Base-by-base conservation (phyloP, 2,888 invertebrate species). In the Pterostichus niger region DNA sequence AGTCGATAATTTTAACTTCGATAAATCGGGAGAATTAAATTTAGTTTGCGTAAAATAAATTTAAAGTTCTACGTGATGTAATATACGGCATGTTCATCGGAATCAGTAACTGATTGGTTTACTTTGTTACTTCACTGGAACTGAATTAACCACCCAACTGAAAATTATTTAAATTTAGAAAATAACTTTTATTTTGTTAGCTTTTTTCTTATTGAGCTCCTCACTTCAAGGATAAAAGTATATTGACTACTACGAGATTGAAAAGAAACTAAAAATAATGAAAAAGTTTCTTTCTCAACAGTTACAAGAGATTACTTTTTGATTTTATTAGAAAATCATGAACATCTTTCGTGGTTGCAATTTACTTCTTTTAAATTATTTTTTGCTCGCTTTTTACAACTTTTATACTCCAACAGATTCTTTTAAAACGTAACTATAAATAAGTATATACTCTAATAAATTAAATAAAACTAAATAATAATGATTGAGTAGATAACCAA, bases 11-110 rank as follows among this genome's bases (percentile, higher is more conserved):
- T 59, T 59, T 5, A 59, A 59, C 59, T 59, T 64, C 0, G 35
- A 61, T 61, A 2, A n/a, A 17, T 17, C 17, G 4, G 7, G 11
- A 11, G 31, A 64, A 35, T 71, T 13, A 44, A 71, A 71, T 13
- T 44, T 44, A 9, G n/a, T 71, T 64, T 40, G 7, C 11, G 33
- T 17, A 13, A 40, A 40, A 68, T 68, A 44, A 68, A 71, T 15
- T 44, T 71, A 64, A 64, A 40, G 33, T 40, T 64, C 35, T 56
- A 0, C 17, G 15, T 56, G 56, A 6, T 64, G 35, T 33, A 64
- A 40, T 35, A 64, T 64, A 64, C 40, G 40, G 9, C 40, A 40
- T 35, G 4, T 13, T 64, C 64, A 33, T 6, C n/a, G 40, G 13
- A 64, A 35, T 64, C 64, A 33, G 33, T 31, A 24, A 59, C 59